Percentiles rank a stretch among this genome's conserved stretches.
Conservation (phyloP, 2,888 invertebrate species). For the Sisyra nigra region DNA sequence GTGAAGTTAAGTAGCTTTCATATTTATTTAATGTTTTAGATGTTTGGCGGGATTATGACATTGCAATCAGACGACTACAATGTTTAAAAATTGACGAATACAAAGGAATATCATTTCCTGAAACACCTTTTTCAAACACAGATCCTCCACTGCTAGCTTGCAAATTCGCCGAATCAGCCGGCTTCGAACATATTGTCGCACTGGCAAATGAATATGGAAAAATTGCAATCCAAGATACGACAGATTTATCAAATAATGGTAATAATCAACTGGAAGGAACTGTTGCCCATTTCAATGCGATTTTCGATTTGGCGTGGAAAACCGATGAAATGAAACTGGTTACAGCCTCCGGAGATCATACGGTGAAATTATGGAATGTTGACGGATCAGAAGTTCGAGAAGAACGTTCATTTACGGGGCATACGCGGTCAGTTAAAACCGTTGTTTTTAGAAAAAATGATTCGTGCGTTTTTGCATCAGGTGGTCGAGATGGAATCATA, state of each 20-base stretch:
- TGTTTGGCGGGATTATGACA: conserved; percentile 42
- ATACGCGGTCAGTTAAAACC: conserved; percentile 69
- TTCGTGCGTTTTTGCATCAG: conserved; percentile 67
- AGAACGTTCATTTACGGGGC: conserved; percentile 52
- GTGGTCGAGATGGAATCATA: conserved; percentile 75
- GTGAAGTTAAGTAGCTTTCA: neutral
- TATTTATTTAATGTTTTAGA: conserved; percentile 25
- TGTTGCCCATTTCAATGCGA: conserved; percentile 62
- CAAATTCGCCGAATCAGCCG: conserved; percentile 50
- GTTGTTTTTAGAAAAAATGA: conserved; percentile 56
- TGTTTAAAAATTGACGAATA: conserved; percentile 47
- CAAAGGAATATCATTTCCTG: conserved; percentile 36
- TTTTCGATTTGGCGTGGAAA: conserved; percentile 82
- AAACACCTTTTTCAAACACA: conserved; percentile 15
- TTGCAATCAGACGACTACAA: conserved; percentile 41
- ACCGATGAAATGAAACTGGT: conserved; percentile 58
- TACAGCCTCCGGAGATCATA: conserved; percentile 76
- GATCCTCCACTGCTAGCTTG: conserved; percentile 68
- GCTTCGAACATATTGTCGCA: conserved; percentile 55
- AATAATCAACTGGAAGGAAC: conserved; percentile 5
- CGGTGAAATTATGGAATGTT: conserved; percentile 65
- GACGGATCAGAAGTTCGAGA: conserved; percentile 24
- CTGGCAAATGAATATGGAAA: conserved; percentile 77
- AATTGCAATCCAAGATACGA: conserved; percentile 39
- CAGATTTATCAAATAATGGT: neutral